phyloP scores from a whole-genome alignment of 1,140 invertebrate genomes.

The Orussus abietinus region DNA sequence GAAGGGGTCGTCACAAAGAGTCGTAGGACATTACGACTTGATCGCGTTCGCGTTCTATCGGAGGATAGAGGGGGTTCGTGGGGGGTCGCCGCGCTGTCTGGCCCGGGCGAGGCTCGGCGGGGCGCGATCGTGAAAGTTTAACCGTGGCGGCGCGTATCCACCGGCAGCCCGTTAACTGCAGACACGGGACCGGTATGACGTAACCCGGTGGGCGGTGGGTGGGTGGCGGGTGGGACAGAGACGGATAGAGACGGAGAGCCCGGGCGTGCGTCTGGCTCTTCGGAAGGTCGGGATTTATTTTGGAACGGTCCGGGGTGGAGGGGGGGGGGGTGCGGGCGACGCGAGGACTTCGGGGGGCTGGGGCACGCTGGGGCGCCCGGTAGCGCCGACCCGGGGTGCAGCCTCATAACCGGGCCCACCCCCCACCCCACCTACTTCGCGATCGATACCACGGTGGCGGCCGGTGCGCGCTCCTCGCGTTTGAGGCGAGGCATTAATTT shows the following conservation, averaged over 20 bases:
- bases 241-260: conserved; percentile 1
- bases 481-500: too few relatives aligned
- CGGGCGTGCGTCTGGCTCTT: background rate
- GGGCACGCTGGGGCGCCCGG: conserved; percentile 16
- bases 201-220: conserved; percentile 8
- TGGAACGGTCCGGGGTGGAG: background rate
- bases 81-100: conserved; percentile 13
- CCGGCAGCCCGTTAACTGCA: conserved; percentile 24
- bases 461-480: too few relatives aligned
- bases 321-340: conserved; percentile 15
- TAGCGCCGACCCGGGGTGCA: conserved; percentile 5
- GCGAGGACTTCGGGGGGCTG: too few relatives aligned
- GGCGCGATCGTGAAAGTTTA: conserved; percentile 23
- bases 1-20: conserved; percentile 1
- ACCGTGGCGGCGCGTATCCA: conserved; percentile 15
- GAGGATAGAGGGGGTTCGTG: conserved; percentile 3
- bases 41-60: background rate
- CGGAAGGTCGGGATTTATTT: background rate
- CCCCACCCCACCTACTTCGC: too few relatives aligned
- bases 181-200: conserved; percentile 20
- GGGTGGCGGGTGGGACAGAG: conserved; percentile 9
- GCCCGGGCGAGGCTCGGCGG: too few relatives aligned
- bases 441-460: too few relatives aligned
- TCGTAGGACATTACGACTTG: background rate
- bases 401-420: too few relatives aligned